phyloP scores from a whole-genome alignment of 2,888 invertebrate genomes.

The Amphipyra tragopoginis region DNA sequence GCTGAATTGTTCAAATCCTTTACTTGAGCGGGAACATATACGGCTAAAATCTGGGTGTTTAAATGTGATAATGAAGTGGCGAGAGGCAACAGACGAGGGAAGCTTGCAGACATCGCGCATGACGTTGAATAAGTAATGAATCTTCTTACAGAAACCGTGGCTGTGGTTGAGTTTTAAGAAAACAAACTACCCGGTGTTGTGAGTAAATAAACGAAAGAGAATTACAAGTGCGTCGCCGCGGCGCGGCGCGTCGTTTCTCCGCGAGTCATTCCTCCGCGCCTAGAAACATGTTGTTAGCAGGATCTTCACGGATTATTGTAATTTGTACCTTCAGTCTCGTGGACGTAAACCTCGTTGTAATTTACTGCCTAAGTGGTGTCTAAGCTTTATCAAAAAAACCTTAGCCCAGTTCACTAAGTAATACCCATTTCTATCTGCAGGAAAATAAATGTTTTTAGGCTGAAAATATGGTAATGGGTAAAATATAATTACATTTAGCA shows the following conservation, averaged over 20 bases:
- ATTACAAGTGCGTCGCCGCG: constrained; percentile 16
- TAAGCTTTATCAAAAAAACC: background rate
- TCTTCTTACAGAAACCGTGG: constrained; percentile 65
- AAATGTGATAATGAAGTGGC: constrained; percentile 81
- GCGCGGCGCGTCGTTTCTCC: background rate
- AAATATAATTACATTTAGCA: no score
- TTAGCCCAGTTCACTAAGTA: background rate
- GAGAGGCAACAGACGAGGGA: constrained; percentile 64
- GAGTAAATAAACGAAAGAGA: constrained; percentile 52
- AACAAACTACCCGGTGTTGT: constrained; percentile 62
- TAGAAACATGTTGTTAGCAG: background rate
- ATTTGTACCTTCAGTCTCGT: background rate
- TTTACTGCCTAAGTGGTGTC: constrained; percentile 1
- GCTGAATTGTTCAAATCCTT: constrained; percentile 55
- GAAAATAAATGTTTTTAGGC: background rate
- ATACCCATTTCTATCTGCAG: no score
- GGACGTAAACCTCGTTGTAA: background rate
- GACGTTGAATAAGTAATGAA: constrained; percentile 82
- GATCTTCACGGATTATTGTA: background rate
- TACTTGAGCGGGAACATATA: constrained; percentile 48
- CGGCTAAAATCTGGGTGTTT: constrained; percentile 72
- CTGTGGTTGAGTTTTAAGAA: constrained; percentile 66
- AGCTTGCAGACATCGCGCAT: constrained; percentile 73
- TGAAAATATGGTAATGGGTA: no score
- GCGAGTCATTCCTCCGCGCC: background rate